Base-by-base conservation (phyloP, 1,140 invertebrate species). In the Trachymyrmex septentrionalis region DNA sequence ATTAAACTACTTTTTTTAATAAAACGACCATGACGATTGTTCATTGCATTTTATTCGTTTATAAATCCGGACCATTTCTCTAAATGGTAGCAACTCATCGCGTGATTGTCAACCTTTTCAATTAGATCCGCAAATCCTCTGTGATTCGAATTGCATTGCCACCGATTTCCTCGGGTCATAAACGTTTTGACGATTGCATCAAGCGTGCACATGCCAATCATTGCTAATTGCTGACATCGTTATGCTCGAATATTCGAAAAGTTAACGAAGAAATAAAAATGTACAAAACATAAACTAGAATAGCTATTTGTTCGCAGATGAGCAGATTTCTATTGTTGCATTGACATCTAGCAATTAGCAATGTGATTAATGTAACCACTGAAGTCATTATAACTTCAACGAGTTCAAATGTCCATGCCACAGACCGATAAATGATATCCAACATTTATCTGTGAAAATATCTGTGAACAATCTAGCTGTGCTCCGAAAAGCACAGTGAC, bases 1-100 rank as follows among this genome's bases (percentile, higher is more conserved):
- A 81, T 81, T 81, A 72, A 72, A 71, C 50, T 44, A n/a, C 16
- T 72, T 59, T 72, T 72, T 81, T 81, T 81, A 81, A 81, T 81
- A 48, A 64, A 71, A 16, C 30, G n/a, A 81, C 21, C 55, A 34
- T 14, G 50, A 6, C 21, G 21, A 57, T 81, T 80, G 71, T 81
- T 71, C 44, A 7, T 6, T n/a, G 38, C 66, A 72, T 81, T 81
- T 71, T 57, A 71, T 14, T 57, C 0, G 34, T 16, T 81, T 48
- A 21, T 30, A 34, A 72, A 53, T 71, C 44, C 66, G 6, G 5
- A 3, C 21, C 27, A 81, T 81, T 71, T 81, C 34, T 71, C 78
- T 48, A 81, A 81, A 81, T 16, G 78, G 21, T 24, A 24, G 27
- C 50, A 48, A 78, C 75, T 78, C 75, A 9, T 9, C 24, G 10